Conservation (phyloP, 35 echinoderm and acorn worm species). For the Ophiothrix spiculata region DNA sequence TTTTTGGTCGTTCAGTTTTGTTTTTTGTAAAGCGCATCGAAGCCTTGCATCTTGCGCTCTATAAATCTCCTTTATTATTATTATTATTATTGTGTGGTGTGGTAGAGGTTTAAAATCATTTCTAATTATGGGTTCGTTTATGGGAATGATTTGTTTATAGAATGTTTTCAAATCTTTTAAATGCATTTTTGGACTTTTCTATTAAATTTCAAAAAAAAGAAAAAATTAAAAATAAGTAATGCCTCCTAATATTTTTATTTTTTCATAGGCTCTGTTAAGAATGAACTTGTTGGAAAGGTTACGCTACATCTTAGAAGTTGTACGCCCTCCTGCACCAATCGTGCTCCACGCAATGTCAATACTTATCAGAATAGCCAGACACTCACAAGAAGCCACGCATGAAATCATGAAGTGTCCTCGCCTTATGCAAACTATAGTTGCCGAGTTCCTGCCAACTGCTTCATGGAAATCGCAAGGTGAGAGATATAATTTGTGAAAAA, state of each 20-base stretch:
- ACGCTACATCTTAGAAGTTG: conserved; percentile 86
- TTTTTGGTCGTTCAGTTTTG: too few species aligned
- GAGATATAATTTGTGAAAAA: conserved; percentile 11
- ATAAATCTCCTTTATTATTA: too few species aligned
- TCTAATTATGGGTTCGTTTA: neutral
- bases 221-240: neutral
- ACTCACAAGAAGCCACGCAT: conserved; percentile 69
- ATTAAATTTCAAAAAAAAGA: neutral
- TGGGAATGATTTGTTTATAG: neutral
- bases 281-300: conserved; percentile 76
- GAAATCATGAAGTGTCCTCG: conserved; percentile 76
- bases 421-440: conserved; percentile 58
- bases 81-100: neutral
- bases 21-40: too few species aligned
- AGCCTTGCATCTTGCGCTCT: too few species aligned
- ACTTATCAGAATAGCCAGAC: conserved; percentile 64
- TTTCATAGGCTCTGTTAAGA: conserved; percentile 63
- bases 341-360: conserved; percentile 73
- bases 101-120: neutral
- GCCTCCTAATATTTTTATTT: neutral
- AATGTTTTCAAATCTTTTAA: neutral
- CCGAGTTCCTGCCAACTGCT: conserved; percentile 68
- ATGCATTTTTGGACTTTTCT: too few species aligned
- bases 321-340: conserved; percentile 67
- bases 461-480: conserved; percentile 84